Percentiles rank a stretch among this genome's conserved stretches.
These are phyloP conservation scores for Megaceryle alcyon DNA, from an alignment of 2,797 vertebrate species.

Conservation along the genomic window DNA sequence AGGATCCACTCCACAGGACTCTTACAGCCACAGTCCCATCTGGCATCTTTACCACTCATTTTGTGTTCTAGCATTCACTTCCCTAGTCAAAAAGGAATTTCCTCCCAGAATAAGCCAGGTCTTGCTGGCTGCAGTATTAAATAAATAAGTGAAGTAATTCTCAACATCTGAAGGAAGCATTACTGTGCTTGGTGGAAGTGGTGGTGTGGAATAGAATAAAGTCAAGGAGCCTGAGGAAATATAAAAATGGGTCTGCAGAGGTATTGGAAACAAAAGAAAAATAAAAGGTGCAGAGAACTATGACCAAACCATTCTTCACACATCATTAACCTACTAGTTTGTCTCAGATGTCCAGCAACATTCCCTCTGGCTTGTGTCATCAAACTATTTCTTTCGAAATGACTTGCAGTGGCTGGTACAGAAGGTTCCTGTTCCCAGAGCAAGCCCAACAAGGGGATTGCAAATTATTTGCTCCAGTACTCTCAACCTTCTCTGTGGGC, in stretches of 20 bases:
- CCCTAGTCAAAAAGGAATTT: neutral
- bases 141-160: neutral
- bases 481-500: neutral
- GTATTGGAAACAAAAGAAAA: neutral
- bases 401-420: neutral
- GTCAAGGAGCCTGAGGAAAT: neutral
- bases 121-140: neutral
- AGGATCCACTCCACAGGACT: neutral
- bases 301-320: neutral
- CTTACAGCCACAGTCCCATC: neutral
- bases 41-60: neutral
- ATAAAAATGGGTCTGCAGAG: neutral
- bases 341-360: neutral
- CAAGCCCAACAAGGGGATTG: neutral
- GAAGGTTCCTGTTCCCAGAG: neutral
- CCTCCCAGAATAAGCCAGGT: neutral
- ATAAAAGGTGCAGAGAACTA: neutral
- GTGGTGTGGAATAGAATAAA: neutral
- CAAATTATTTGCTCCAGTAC: neutral
- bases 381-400: neutral
- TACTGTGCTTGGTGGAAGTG: neutral
- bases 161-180: neutral
- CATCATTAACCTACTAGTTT: neutral
- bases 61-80: neutral
- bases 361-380: neutral